Percentiles rank a stretch among this genome's conserved stretches.
Conservation (phyloP, 2,797 vertebrate genomes). For the Tenualosa ilisha region DNA sequence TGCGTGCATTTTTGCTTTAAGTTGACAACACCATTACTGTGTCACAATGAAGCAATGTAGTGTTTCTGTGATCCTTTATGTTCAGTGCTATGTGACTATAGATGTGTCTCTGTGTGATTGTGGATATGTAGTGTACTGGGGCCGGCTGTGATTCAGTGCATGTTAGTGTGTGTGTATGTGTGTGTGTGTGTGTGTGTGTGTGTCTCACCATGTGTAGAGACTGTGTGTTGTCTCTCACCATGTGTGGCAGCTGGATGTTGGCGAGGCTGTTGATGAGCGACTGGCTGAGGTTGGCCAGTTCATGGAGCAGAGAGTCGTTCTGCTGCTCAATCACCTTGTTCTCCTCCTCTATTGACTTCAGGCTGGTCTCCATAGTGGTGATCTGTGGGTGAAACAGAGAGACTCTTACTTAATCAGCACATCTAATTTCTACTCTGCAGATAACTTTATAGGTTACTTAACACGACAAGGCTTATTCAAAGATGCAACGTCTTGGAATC, state of each 20-base stretch:
- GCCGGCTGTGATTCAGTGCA: neutral
- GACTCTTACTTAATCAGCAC: too few species aligned
- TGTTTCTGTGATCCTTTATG: neutral
- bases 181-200: neutral
- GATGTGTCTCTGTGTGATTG: neutral
- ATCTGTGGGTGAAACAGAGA: constrained; percentile 76
- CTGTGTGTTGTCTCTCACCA: constrained; percentile 78
- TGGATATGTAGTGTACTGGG: neutral
- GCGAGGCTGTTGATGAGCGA: constrained; percentile 97
- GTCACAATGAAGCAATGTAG: too few species aligned
- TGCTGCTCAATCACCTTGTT: constrained; percentile 98
- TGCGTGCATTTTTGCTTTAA: neutral
- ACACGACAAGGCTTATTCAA: too few species aligned
- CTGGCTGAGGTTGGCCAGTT: constrained; percentile 97
- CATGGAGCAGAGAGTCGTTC: constrained; percentile 96
- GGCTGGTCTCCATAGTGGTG: constrained; percentile 98
- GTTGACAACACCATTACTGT: neutral
- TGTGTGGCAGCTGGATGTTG: constrained; percentile 98
- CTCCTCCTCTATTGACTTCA: constrained; percentile 97
- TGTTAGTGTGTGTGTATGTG: neutral
- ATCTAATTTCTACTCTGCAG: too few species aligned
- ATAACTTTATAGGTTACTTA: too few species aligned
- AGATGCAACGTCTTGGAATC: too few species aligned
- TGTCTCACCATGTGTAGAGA: constrained; percentile 20
- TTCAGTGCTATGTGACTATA: neutral